phyloP scores from a whole-genome alignment of 1,140 invertebrate species.

The Megalopta genalis region DNA sequence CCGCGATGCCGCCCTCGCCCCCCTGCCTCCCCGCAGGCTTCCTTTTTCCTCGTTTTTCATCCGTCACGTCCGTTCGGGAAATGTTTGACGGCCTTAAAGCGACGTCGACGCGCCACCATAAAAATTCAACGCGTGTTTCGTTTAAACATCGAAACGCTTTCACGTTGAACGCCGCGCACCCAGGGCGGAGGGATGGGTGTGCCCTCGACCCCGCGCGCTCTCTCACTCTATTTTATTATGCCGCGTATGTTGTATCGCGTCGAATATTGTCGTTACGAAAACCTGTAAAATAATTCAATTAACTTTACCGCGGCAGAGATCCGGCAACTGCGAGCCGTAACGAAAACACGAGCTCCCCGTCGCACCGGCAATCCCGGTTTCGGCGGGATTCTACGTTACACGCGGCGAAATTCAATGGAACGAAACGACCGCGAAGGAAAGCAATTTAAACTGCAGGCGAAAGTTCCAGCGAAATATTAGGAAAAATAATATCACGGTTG shows the following conservation, averaged over 20 bases:
- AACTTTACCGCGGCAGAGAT: neutral
- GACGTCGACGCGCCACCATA: constrained; percentile 7
- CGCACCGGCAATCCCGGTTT: no score
- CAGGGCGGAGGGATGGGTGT: no score
- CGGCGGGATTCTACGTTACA: no score
- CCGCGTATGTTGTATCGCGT: no score
- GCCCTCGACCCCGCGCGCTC: neutral
- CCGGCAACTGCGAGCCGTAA: no score
- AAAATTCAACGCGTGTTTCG: constrained; percentile 21
- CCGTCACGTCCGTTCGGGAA: neutral
- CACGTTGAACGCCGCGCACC: neutral
- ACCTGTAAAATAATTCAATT: neutral
- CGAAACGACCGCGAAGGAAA: no score
- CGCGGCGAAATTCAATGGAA: no score
- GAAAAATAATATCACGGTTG: no score
- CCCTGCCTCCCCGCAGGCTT: no score
- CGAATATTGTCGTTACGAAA: neutral
- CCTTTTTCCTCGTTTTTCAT: neutral
- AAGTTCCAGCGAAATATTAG: no score
- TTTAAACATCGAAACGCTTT: constrained; percentile 14
- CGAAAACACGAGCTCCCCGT: neutral
- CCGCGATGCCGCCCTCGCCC: neutral
- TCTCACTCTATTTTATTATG: neutral
- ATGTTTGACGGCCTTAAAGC: constrained; percentile 16
- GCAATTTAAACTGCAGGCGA: no score